These are phyloP conservation scores for Macrotus californicus DNA, from an alignment of 2,113 vertebrate species.

Conservation along the genomic window DNA sequence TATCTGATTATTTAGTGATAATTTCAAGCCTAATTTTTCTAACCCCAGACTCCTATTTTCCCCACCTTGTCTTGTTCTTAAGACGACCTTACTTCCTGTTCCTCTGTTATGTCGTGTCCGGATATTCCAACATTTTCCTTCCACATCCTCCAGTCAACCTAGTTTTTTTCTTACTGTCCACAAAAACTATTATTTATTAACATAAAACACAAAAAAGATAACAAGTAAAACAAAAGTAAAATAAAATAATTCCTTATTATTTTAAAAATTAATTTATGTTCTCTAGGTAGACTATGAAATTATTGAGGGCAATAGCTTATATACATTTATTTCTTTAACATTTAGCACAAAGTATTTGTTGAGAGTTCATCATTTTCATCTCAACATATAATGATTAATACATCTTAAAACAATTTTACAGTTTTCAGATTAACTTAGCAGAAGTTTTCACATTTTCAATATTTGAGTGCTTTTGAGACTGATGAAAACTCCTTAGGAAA, in stretches of 20 bases:
- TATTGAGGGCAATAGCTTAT: neutral
- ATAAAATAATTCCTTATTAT: neutral
- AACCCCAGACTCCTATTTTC: neutral
- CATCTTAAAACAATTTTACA: neutral
- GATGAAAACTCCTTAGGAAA: slow-evolving; percentile 2
- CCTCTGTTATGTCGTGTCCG: neutral
- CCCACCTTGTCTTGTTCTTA: neutral
- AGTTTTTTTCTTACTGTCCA: neutral
- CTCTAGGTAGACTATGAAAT: neutral
- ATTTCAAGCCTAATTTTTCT: neutral
- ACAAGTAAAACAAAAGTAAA: neutral
- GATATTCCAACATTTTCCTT: neutral
- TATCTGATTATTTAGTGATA: neutral
- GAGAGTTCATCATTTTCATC: neutral
- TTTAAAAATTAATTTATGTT: neutral
- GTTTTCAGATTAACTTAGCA: neutral
- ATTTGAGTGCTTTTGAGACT: neutral
- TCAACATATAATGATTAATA: neutral
- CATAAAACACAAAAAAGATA: neutral
- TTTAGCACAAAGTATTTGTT: neutral
- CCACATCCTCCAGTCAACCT: neutral
- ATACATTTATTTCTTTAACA: neutral
- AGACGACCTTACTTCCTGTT: neutral
- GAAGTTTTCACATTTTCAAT: neutral
- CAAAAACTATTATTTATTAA: neutral